Percentiles rank a stretch among this genome's conserved stretches.
These are phyloP conservation scores for Sorex maritimensis DNA, from an alignment of 2,797 vertebrate genomes.

Conservation along the genomic window DNA sequence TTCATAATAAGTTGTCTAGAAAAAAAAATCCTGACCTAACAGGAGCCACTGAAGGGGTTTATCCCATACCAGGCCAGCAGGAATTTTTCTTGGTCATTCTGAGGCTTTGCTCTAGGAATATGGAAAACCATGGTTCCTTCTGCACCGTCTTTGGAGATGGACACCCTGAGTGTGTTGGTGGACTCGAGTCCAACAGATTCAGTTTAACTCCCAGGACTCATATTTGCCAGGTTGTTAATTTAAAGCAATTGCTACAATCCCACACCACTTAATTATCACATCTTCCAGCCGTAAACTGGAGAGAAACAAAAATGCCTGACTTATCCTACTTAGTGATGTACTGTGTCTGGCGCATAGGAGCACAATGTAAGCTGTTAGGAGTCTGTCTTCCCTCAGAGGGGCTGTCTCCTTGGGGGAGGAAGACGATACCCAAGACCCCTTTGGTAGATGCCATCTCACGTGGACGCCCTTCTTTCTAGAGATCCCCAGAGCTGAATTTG, in stretches of 20 bases:
- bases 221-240: neutral
- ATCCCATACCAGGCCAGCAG: neutral
- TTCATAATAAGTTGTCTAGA: neutral
- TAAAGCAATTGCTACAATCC: conserved; percentile 20
- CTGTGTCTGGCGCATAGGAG: neutral
- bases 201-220: neutral
- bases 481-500: neutral
- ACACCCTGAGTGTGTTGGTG: neutral
- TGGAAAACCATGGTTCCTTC: neutral
- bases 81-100: too few species aligned
- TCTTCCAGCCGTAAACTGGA: conserved; percentile 3
- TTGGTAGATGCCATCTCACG: neutral
- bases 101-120: neutral
- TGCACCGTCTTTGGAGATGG: neutral
- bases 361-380: neutral
- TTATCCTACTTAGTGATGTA: neutral
- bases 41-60: neutral
- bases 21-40: neutral
- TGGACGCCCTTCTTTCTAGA: neutral
- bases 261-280: neutral
- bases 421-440: neutral
- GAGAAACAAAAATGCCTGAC: neutral
- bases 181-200: neutral
- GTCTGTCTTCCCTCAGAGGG: neutral
- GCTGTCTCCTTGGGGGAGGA: neutral